Evolutionary conservation across 2,113 vertebrate genomes (phyloP), one percentile per base, ranked within the genome.

Genomic region (Agapornis roseicollis): DNA sequence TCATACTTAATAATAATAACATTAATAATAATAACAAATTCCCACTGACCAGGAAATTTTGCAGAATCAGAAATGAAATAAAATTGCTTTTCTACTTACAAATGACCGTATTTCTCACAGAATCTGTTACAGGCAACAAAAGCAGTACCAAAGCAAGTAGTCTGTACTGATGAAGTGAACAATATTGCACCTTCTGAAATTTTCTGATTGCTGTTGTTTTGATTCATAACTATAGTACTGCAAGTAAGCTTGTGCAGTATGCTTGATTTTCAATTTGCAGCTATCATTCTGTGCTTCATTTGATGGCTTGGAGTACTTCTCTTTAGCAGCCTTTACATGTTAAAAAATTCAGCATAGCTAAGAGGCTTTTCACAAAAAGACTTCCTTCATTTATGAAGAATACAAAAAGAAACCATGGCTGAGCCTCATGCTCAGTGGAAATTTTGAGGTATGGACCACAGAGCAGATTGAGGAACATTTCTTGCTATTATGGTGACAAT

Each of bases 361-460:
- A 63, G 28, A 55, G 27, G 7, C n/a, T 80, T 88, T 91, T 88
- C 60, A 71, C 24, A 52, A 83, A 42, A 73, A 12, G 3, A 10
- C 18, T 88, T 53, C 31, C 68, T 74, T 95, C 29, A 9, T 17
- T 61, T 90, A 53, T 0, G 1, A 80, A 83, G 33, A 78, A 58
- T 9, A 66, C 11, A 10, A 81, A 84, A 85, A 76, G 47, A 90
- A 85, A 77, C 50, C 13, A 88, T 61, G 55, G 50, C 61, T 93
- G 64, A 92, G 88, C 82, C 61, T 92, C 72, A 70, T 31, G 50
- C 17, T 80, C 39, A 88, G 80, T 91, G 82, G 90, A 96, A 94
- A 94, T 96, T 80, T 78, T 95, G 90, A 96, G 80, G 76, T 78
- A 88, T 41, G 92, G 90, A 80, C 72, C 88, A 83, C 82, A 90